phyloP scores from a whole-genome alignment of 2,888 invertebrate genomes.

The Lepas anatifera region DNA sequence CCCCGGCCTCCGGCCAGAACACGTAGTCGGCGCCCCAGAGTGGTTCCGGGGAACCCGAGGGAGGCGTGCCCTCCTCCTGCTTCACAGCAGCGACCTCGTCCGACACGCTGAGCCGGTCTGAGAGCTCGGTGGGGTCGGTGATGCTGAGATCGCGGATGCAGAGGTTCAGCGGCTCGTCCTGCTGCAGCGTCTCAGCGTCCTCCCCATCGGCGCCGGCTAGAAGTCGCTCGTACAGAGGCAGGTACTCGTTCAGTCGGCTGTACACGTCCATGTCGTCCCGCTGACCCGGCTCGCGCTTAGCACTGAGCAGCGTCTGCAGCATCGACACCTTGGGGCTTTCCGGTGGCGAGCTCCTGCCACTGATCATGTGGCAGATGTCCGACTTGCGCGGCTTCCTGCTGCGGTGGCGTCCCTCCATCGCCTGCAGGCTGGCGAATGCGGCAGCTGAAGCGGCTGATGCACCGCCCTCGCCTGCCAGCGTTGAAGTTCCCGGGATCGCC shows the following conservation, averaged over 20 bases:
- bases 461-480: neutral
- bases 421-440: constrained; percentile 3
- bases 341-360: neutral
- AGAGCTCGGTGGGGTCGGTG: too few species aligned
- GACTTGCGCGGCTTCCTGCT: constrained; percentile 85
- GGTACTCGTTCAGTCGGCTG: constrained; percentile 9
- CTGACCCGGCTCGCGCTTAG: constrained; percentile 64
- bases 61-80: neutral
- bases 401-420: constrained; percentile 69
- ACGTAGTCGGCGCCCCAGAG: constrained; percentile 15
- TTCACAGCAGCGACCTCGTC: constrained; percentile 19
- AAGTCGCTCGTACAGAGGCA: constrained; percentile 16
- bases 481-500: constrained; percentile 13
- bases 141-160: constrained; percentile 52
- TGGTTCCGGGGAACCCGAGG: constrained; percentile 15
- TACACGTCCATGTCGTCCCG: constrained; percentile 7
- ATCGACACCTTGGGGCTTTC: neutral
- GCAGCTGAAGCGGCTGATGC: constrained; percentile 16
- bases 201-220: constrained; percentile 3
- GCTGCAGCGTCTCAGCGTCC: constrained; percentile 15
- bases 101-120: too few species aligned
- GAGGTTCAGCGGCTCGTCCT: constrained; percentile 67
- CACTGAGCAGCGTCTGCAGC: constrained; percentile 48
- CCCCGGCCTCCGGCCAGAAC: constrained; percentile 13
- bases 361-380: constrained; percentile 55